These are phyloP conservation scores for Ophion ellenae DNA, from an alignment of 2,888 invertebrate genomes.

Conservation along the genomic window DNA sequence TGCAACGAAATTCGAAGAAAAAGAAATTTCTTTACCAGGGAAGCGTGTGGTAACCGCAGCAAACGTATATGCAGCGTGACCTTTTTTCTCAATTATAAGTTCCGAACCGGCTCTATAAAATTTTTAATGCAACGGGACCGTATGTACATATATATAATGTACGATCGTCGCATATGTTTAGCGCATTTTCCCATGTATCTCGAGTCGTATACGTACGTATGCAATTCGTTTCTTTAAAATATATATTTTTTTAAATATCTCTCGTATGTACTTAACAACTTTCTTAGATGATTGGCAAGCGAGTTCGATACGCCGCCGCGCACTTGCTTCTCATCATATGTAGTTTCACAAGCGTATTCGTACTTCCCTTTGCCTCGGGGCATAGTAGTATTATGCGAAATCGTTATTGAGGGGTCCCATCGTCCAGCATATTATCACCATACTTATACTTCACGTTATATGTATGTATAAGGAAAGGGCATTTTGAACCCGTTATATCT, in stretches of 20 bases:
- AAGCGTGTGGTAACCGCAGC: not conserved
- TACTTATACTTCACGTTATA: conserved; percentile 10
- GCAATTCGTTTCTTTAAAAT: not conserved
- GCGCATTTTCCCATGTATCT: conserved; percentile 17
- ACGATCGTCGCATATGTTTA: conserved; percentile 33
- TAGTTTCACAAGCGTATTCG: conserved; percentile 24
- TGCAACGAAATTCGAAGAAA: conserved; percentile 6
- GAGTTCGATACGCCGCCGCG: conserved; percentile 48
- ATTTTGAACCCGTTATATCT: not conserved
- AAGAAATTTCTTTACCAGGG: not conserved
- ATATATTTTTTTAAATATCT: not conserved
- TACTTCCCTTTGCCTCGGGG: conserved; percentile 14
- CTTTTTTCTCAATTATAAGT: conserved; percentile 25
- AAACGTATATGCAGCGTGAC: conserved; percentile 3
- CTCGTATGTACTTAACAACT: conserved; percentile 50
- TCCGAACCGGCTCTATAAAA: conserved; percentile 56
- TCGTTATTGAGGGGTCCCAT: conserved; percentile 12
- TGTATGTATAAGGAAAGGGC: not conserved
- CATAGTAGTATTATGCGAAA: conserved; percentile 39
- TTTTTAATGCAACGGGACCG: conserved; percentile 49
- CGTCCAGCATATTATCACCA: conserved; percentile 27
- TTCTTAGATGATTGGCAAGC: conserved; percentile 59
- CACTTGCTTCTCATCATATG: not conserved
- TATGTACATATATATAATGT: conserved; percentile 6
- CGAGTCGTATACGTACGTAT: not conserved